These are phyloP conservation scores for Drosophila sordidula DNA, from an alignment of 2,888 invertebrate genomes.

Conservation along the genomic window DNA sequence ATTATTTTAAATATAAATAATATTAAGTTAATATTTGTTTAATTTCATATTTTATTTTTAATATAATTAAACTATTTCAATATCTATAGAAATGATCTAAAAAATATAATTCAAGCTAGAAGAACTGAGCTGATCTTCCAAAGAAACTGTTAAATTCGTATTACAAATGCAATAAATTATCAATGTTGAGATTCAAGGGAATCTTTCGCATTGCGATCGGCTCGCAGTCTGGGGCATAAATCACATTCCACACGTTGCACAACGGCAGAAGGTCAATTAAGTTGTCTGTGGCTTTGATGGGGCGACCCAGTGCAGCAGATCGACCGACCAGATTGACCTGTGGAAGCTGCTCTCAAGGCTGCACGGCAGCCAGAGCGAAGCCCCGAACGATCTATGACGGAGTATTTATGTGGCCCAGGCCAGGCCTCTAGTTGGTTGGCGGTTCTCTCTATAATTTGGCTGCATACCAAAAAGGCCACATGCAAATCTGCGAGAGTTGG, in stretches of 20 bases:
- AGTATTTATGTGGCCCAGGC: conserved; percentile 46
- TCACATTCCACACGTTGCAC: conserved; percentile 40
- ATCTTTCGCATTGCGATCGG: neutral
- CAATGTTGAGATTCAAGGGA: neutral
- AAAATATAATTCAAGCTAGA: too few relatives aligned
- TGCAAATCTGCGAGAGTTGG: conserved; percentile 44
- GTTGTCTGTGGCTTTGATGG: conserved; percentile 48
- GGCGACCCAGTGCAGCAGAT: conserved; percentile 9
- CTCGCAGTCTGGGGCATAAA: neutral
- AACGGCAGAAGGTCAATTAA: conserved; percentile 47
- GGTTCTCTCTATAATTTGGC: conserved; percentile 45
- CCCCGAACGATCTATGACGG: conserved; percentile 49
- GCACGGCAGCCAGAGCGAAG: conserved; percentile 29
- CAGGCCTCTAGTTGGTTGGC: conserved; percentile 27
- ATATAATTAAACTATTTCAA: too few relatives aligned
- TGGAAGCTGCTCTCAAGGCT: conserved; percentile 63
- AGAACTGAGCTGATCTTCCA: too few relatives aligned
- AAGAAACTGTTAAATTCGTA: too few relatives aligned
- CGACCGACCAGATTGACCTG: conserved; percentile 27
- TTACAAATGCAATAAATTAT: too few relatives aligned
- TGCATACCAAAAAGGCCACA: conserved; percentile 51
- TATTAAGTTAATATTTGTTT: too few relatives aligned
- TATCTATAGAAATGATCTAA: too few relatives aligned
- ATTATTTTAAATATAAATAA: too few relatives aligned
- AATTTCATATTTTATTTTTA: too few relatives aligned